Evolutionary conservation across 2,888 invertebrate species (phyloP).

Genomic region (Pterobdella sp.): DNA sequence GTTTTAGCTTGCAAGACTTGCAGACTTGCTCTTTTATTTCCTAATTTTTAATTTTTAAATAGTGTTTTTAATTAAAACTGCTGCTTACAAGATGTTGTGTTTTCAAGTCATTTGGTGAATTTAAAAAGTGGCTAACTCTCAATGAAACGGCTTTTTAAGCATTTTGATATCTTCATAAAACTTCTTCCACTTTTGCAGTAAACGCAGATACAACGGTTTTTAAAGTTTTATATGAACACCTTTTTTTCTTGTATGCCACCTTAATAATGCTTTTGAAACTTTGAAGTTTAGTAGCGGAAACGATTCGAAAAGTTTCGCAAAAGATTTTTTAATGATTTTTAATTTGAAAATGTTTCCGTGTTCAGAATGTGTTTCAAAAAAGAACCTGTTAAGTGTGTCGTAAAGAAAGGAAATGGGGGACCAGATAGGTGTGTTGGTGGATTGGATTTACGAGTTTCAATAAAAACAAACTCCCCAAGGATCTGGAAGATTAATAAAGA

Average conservation of each 20-base stretch:
- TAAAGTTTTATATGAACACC: too few relatives aligned
- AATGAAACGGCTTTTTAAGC: background rate
- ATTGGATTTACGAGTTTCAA: background rate
- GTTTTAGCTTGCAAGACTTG: too few relatives aligned
- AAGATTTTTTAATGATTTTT: background rate
- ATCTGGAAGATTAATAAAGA: conserved; percentile 2
- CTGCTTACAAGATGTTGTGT: too few relatives aligned
- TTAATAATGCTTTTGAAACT: background rate
- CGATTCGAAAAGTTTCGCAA: background rate
- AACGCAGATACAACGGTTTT: background rate
- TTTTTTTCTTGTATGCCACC: too few relatives aligned
- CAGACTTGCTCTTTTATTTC: too few relatives aligned
- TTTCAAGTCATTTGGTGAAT: too few relatives aligned
- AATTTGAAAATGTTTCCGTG: background rate
- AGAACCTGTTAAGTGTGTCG: background rate
- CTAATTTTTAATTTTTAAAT: too few relatives aligned
- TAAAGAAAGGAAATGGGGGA: background rate
- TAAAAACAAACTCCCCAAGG: background rate
- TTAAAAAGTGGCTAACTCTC: too few relatives aligned
- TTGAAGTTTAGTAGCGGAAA: background rate
- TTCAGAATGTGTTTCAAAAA: background rate
- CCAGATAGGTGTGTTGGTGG: background rate
- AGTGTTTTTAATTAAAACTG: too few relatives aligned
- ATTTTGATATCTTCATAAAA: background rate
- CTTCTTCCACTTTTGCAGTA: background rate